A percentile compares a stretch with the other conserved stretches of the same genome.
These are phyloP conservation scores for Deilephila elpenor DNA, from an alignment of 2,888 invertebrate species.

Conservation along the genomic window DNA sequence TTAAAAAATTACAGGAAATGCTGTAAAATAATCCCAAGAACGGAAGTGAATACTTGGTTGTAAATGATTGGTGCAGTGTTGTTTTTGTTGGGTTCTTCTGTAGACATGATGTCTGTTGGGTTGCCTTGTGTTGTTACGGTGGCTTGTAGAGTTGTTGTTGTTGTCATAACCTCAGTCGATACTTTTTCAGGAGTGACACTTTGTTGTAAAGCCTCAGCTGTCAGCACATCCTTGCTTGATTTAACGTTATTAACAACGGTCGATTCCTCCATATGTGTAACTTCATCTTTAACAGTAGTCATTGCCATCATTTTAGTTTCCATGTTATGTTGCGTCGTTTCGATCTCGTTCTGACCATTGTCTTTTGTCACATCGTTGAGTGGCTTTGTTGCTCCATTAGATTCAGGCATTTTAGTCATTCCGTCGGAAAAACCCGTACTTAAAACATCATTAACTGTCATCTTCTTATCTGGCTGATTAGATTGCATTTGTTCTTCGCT, in stretches of 20 bases:
- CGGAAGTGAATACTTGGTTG: constrained; percentile 26
- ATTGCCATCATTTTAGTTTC: neutral
- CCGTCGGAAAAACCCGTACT: neutral
- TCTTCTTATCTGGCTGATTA: constrained; percentile 24
- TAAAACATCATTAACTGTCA: constrained; percentile 34
- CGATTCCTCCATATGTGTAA: neutral
- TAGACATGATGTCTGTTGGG: constrained; percentile 35
- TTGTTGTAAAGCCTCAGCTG: constrained; percentile 69
- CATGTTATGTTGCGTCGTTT: neutral
- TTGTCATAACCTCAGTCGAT: constrained; percentile 47
- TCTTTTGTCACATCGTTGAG: neutral
- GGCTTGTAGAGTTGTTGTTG: constrained; percentile 39
- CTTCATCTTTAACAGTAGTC: neutral
- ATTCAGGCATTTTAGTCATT: neutral
- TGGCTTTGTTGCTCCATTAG: neutral
- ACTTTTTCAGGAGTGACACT: constrained; percentile 57
- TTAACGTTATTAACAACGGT: constrained; percentile 33
- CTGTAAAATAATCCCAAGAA: constrained; percentile 32
- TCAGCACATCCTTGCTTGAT: constrained; percentile 56
- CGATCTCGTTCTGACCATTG: neutral
- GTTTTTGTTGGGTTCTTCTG: constrained; percentile 43
- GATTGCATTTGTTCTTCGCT: neutral
- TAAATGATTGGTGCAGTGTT: constrained; percentile 41
- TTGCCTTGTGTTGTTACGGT: constrained; percentile 28
- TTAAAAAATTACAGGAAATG: constrained; percentile 32